Evolutionary conservation across 1,140 invertebrate genomes (phyloP).

Genomic region (Drosophila kikkawai): DNA sequence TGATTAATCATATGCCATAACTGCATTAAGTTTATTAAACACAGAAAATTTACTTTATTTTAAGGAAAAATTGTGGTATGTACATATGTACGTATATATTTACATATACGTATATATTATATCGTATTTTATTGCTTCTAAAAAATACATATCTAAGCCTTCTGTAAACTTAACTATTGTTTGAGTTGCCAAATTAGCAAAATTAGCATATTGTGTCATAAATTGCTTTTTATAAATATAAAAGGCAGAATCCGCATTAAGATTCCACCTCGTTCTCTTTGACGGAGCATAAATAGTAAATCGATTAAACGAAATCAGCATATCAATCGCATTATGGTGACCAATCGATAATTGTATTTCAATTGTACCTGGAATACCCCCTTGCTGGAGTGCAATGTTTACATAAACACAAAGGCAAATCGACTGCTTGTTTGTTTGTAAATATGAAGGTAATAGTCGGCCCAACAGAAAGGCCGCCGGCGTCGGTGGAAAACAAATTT

Average conservation of each 20-base stretch:
- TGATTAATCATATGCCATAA: not conserved
- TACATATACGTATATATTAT: not conserved
- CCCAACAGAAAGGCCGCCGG: constrained; percentile 33
- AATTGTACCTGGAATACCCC: constrained; percentile 23
- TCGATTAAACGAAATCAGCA: constrained; percentile 62
- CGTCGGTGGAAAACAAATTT: constrained; percentile 63
- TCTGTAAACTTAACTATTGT: constrained; percentile 24
- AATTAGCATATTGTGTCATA: constrained; percentile 34
- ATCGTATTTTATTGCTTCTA: no score
- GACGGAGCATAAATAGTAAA: constrained; percentile 38
- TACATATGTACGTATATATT: not conserved
- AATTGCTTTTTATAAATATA: constrained; percentile 16
- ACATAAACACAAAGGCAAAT: constrained; percentile 31
- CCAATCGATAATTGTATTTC: constrained; percentile 28
- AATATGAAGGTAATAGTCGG: constrained; percentile 44
- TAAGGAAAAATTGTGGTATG: not conserved
- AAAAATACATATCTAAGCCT: not conserved
- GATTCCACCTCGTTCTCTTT: not conserved
- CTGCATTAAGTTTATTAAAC: not conserved
- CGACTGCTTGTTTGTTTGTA: constrained; percentile 46
- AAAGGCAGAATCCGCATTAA: constrained; percentile 11
- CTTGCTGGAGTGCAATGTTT: constrained; percentile 18
- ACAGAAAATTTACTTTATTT: no score
- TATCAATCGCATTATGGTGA: constrained; percentile 52
- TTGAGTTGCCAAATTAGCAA: constrained; percentile 13